These are phyloP conservation scores for Argyrosomus japonicus DNA, from an alignment of 2,113 vertebrate species.

Conservation along the genomic window DNA sequence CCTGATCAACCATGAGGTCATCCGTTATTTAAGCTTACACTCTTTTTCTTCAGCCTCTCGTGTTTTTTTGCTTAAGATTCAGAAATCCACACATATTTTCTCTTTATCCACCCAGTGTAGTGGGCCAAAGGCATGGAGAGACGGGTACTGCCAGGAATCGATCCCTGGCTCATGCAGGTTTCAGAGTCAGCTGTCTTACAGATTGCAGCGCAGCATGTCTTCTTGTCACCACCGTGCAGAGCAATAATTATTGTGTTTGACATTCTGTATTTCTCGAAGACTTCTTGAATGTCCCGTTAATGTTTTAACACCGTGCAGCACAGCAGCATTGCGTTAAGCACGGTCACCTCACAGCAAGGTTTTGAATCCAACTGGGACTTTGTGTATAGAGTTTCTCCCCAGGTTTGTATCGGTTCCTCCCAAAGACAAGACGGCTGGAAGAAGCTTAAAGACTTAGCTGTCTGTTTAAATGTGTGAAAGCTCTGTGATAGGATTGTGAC, in stretches of 20 bases:
- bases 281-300: conserved; percentile 49
- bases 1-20: not conserved
- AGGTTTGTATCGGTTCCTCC: not conserved
- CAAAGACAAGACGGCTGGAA: not conserved
- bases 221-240: conserved; percentile 51
- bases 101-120: conserved; percentile 7
- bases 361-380: not conserved
- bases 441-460: not conserved
- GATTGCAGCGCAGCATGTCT: conserved; percentile 63
- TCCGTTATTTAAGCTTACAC: not conserved
- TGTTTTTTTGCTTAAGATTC: conserved; percentile 1
- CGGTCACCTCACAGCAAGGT: conserved; percentile 24
- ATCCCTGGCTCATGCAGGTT: conserved; percentile 56
- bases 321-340: not conserved
- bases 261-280: conserved; percentile 49
- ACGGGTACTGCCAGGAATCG: conserved; percentile 54
- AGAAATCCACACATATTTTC: conserved; percentile 11
- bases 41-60: too few species aligned
- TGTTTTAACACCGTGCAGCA: conserved; percentile 27
- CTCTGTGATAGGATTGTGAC: not conserved
- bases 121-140: conserved; percentile 10
- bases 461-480: not conserved
- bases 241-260: conserved; percentile 69
- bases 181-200: conserved; percentile 65
- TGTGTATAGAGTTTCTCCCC: not conserved